These are phyloP conservation scores for Epirrita christyi DNA, from an alignment of 2,888 invertebrate species.

Conservation along the genomic window DNA sequence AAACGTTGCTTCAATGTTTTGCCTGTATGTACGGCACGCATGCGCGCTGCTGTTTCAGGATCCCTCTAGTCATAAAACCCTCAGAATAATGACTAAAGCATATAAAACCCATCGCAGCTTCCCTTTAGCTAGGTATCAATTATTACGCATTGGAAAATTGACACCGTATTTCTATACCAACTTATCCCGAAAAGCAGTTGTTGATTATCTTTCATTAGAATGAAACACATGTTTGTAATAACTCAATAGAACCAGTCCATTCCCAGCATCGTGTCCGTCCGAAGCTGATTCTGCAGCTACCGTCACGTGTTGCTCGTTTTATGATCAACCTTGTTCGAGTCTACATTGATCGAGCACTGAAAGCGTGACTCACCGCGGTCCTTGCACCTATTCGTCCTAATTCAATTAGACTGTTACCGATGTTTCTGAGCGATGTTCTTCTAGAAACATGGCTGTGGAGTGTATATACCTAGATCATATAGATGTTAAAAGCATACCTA, in stretches of 20 bases:
- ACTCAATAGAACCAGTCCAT: not conserved
- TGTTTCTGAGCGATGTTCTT: conserved; percentile 12
- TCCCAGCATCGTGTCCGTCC: not conserved
- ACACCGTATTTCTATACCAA: too few relatives aligned
- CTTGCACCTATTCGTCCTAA: conserved; percentile 32
- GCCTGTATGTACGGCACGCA: conserved; percentile 47
- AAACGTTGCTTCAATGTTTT: conserved; percentile 37
- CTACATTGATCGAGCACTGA: conserved; percentile 21
- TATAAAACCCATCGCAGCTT: not conserved
- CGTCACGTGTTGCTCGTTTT: conserved; percentile 14
- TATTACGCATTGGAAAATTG: not conserved
- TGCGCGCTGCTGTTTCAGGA: conserved; percentile 44
- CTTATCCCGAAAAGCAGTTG: too few relatives aligned
- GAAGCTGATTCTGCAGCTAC: conserved; percentile 5
- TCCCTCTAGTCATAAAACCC: not conserved
- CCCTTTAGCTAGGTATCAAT: not conserved
- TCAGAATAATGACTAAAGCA: too few relatives aligned
- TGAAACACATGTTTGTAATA: conserved; percentile 16
- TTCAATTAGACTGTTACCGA: conserved; percentile 28
- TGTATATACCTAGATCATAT: too few relatives aligned
- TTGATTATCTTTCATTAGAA: too few relatives aligned
- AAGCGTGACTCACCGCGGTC: conserved; percentile 20
- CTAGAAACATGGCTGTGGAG: conserved; percentile 14
- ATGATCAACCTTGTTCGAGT: conserved; percentile 5
- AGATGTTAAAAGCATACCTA: too few relatives aligned